Evolutionary conservation across 2,888 invertebrate species (phyloP), one percentile per base, ranked within the genome.

Genomic region (Bombylius major): DNA sequence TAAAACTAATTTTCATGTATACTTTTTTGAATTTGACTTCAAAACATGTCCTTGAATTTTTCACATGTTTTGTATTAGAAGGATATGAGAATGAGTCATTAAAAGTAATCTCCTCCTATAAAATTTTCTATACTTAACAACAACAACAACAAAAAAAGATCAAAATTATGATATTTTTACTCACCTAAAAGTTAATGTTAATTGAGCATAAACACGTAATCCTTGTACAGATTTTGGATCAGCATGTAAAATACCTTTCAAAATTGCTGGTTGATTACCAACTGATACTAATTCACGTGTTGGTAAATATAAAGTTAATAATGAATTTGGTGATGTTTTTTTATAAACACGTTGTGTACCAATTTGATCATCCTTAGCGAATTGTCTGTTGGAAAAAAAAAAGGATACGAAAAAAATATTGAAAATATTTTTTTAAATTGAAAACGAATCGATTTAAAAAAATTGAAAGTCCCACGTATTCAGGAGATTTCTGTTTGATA

Each of bases 191-290:
- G 96, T 97, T 59, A 97, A 79, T 5, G 95, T 87, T 62, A 90
- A 82, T 73, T 89, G 89, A 47, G 88, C 89, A 70, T 83, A 89
- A 42, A 90, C 83, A 73, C 92, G 91, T 70, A 87, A 84, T 61
- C 87, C 86, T 62, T 70, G 69, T 57, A 89, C 78, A 65, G 84
- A 86, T 57, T 94, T 94, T 0, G 93, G 89, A 69, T 97, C 96
- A 46, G 95, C 86, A 62, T 92, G 82, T 4, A 97, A 81, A 42
- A 98, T 95, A 33, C 96, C 97, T 70, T 93, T 91, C 58, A 92
- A 79, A 62, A 82, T 82, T 70, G 89, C 87, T 62, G 89, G 85
- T 69, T 78, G 76, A 58, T 82, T 84, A 61, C 84, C 83, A 59
- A 84, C 84, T 53, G 90, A 84, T 13, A 87, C 79, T 62, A 92